phyloP scores from a whole-genome alignment of 92 coral and sea anemone genomes.

The Epizoanthus scotinus region DNA sequence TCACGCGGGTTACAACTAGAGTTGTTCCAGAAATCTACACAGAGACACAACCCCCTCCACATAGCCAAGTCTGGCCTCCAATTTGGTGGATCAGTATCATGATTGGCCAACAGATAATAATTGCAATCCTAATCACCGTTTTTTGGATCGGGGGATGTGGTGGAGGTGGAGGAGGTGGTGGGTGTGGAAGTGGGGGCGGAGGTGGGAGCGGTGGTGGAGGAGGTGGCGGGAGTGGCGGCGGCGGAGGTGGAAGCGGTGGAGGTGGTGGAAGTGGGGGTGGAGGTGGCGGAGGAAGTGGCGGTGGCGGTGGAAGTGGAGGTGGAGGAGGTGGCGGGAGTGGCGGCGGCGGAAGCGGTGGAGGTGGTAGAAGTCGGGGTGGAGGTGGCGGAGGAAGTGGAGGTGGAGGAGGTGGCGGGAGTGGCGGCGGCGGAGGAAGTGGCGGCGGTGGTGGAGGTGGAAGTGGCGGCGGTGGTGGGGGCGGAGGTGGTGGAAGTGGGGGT shows the following conservation, averaged over 20 bases:
- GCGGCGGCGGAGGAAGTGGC: too few species aligned
- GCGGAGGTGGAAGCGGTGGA: neutral
- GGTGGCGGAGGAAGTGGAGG: too few species aligned
- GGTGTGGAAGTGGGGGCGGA: neutral
- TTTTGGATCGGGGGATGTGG: conserved; percentile 10
- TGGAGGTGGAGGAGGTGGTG: neutral
- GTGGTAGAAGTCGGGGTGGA: too few species aligned
- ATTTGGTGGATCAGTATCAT: conserved; percentile 36
- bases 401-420: too few species aligned
- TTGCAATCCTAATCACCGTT: neutral
- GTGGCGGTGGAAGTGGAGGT: neutral
- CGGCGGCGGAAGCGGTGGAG: too few species aligned
- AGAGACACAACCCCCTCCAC: conserved; percentile 24
- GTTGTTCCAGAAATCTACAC: neutral
- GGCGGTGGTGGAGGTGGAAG: too few species aligned
- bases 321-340: neutral
- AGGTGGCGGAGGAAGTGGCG: neutral
- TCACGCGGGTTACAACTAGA: conserved; percentile 15
- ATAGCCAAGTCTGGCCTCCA: conserved; percentile 31
- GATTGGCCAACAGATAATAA: conserved; percentile 21
- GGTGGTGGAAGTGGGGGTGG: neutral
- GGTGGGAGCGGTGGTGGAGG: neutral
- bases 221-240: neutral
- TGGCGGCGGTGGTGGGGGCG: neutral
- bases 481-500: neutral